Evolutionary conservation across 2,888 invertebrate species (phyloP).

Genomic region (Drosophila niveifrons): DNA sequence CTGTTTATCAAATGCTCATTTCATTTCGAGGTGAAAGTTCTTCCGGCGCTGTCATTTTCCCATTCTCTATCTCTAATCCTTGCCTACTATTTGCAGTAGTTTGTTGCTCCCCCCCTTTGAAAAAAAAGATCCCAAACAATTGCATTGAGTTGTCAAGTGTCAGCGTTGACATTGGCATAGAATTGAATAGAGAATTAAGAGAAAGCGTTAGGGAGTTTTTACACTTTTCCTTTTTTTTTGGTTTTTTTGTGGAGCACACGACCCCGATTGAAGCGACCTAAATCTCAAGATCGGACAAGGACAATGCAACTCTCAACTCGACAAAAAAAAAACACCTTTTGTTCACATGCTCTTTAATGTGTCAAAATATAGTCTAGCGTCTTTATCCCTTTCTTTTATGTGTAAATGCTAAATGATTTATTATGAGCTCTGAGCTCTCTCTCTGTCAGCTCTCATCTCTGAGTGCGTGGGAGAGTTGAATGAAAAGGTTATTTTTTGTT

Average conservation of each 20-base stretch:
- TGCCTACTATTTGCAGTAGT: constrained; percentile 65
- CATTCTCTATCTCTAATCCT: constrained; percentile 62
- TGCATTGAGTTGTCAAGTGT: constrained; percentile 79
- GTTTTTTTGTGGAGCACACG: constrained; percentile 30
- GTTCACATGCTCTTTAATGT: constrained; percentile 74
- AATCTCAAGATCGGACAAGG: constrained; percentile 35
- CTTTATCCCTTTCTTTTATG: constrained; percentile 43
- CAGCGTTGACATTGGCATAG: constrained; percentile 72
- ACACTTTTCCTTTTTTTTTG: constrained; percentile 29
- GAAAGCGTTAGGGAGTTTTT: not conserved
- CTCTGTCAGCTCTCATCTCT: too few relatives aligned
- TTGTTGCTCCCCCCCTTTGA: not conserved
- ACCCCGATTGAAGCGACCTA: constrained; percentile 22
- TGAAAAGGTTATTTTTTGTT: constrained; percentile 30
- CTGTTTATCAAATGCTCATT: constrained; percentile 61
- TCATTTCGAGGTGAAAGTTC: constrained; percentile 75
- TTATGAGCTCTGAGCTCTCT: constrained; percentile 44
- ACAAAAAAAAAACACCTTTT: constrained; percentile 31
- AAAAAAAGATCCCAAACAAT: constrained; percentile 47
- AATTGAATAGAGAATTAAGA: constrained; percentile 42
- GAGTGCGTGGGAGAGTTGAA: constrained; percentile 64
- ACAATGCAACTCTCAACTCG: constrained; percentile 27
- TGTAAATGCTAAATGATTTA: constrained; percentile 78
- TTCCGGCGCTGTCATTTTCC: constrained; percentile 65
- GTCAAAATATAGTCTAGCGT: constrained; percentile 76